Evolutionary conservation across 2,797 vertebrate genomes (phyloP).

Genomic region (Podargus strigoides): DNA sequence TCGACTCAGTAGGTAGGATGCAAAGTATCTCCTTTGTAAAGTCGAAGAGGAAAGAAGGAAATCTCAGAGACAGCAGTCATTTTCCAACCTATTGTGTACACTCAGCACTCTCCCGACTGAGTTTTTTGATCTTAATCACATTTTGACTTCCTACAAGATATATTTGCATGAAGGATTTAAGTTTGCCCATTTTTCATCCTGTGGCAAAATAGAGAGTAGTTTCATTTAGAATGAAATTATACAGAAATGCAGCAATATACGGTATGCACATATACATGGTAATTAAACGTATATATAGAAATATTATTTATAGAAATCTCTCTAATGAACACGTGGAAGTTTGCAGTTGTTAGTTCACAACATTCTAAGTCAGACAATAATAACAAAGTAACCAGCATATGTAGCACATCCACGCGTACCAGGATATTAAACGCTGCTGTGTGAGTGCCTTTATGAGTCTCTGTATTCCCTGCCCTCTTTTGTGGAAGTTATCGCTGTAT

Average conservation of each 20-base stretch:
- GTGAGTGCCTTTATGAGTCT: background rate
- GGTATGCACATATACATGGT: background rate
- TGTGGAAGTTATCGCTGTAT: conserved; percentile 61
- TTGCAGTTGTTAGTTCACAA: background rate
- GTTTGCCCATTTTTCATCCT: background rate
- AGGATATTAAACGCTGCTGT: conserved; percentile 42
- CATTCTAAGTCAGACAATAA: background rate
- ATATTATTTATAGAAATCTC: background rate
- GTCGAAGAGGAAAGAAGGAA: conserved; percentile 47
- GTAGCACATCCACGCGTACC: background rate
- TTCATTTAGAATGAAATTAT: background rate
- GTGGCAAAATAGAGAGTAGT: conserved; percentile 22
- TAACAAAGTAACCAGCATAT: conserved; percentile 25
- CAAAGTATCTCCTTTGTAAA: conserved; percentile 62
- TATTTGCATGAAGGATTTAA: conserved; percentile 11
- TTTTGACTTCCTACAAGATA: conserved; percentile 12
- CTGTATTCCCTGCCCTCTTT: conserved; percentile 50
- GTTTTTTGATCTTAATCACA: conserved; percentile 50
- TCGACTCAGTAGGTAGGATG: conserved; percentile 62
- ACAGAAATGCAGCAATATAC: background rate
- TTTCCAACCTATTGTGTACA: conserved; percentile 2
- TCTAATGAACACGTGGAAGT: background rate
- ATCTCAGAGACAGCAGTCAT: conserved; percentile 39
- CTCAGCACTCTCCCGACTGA: background rate
- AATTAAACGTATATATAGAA: background rate